Evolutionary conservation across 2,888 invertebrate species (phyloP), one percentile per base, ranked within the genome.

Genomic region (Deilephila elpenor): DNA sequence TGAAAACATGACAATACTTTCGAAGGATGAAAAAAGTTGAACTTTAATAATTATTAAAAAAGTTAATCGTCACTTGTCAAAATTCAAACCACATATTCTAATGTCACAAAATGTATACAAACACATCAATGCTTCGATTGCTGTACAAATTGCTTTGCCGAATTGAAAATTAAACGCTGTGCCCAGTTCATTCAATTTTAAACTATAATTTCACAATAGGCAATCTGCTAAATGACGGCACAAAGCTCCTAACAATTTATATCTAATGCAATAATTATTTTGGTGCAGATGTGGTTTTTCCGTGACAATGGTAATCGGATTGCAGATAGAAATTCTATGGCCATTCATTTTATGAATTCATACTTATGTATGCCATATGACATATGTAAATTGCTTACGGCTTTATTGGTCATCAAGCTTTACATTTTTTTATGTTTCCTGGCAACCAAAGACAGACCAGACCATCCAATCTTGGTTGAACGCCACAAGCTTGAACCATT

Each of bases 161-260:
- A 67, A 67, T 51, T 67, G 67, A 51, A 67, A 67, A 76, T 80
- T 79, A 79, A 78, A 77, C 75, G 76, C 78, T 78, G 78, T 77
- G 76, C 77, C 73, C 51, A 78, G 76, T 73, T 72, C 60, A 77
- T 77, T 78, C 75, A 75, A 71, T 74, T 73, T 71, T 62, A 71
- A 44, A 67, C 67, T 67, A 67, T 51, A 51, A 25, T 51, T 17
- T 25, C 4, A 51, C 51, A 51, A 67, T 67, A 25, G 67, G 51
- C 67, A 67, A 67, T 67, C 25, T 51, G 67, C 25, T 51, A 37
- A 20, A 64, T 5, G 37, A 51, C 67, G 51, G 51, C 67, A 67
- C 44, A 51, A 67, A 25, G 44, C 51, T 25, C 44, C 67, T 67
- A 67, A 67, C 17, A 25, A 51, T 67, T 67, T 67, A 51, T 67